Evolutionary conservation across 2,113 vertebrate species (phyloP), one percentile per base, ranked within the genome.

Genomic region (Aegotheles bennettii): DNA sequence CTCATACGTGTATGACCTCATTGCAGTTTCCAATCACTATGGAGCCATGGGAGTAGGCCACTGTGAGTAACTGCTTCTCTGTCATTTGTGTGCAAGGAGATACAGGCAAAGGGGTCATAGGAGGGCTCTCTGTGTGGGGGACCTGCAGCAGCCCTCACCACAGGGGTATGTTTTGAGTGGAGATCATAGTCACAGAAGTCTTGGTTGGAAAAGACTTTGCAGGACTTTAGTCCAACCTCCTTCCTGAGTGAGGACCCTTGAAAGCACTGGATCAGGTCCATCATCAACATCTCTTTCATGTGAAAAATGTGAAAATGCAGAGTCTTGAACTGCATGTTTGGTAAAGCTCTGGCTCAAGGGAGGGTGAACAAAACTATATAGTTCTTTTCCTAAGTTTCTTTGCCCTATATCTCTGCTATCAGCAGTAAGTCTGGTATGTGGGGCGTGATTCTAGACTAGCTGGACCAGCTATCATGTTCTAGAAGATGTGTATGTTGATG

Each of bases 11-110:
- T 99, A 99, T 33, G 99, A 99, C 97, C 99, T 99, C 83, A 98
- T 99, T 76, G 99, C 99, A 6, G 98, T 99, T 91, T 99, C 99
- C 78, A 99, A 99, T 98, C 99, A 99, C 97, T 99, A 99, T 71
- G 99, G 99, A 97, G 99, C 98, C 98, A 99, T 99, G 99, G 99
- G 99, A 64, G 99, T 99, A 56, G 99, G 99, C 84, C 99, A 99
- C 98, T 99, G 99, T 99, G 96, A 99, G 99, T 99, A 95, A 54
- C 50, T 74, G 50, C 54, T 70, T 59, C 83, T 53, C 31, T 59
- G 47, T 83, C 25, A 33, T 70, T 50, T 47, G 35, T 40, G 13
- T 3, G 3, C 45, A n/a, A 29, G 45, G 57, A 60, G 31, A 14
- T 1, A 1, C 3, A 33, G 61, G 50, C 36, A 53, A 17, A 70